Conservation (phyloP, 2,888 invertebrate species). For the Cryptocephalus primarius region DNA sequence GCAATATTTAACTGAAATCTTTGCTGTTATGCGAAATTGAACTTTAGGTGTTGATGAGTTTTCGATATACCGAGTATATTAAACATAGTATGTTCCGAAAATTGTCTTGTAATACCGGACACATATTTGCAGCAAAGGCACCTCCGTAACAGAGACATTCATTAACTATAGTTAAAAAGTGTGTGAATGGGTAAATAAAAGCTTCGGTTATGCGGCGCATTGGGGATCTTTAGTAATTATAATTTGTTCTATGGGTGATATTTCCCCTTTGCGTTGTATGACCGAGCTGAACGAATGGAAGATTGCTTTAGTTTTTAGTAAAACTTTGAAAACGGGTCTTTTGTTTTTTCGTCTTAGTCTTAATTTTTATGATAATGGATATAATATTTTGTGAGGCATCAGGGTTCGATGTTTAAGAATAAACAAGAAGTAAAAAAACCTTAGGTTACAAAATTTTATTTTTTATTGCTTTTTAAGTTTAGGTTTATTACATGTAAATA, state of each 20-base stretch:
- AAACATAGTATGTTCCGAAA: no score
- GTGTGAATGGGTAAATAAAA: constrained; percentile 4
- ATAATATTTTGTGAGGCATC: constrained; percentile 24
- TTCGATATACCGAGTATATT: no score
- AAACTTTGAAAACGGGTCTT: constrained; percentile 15
- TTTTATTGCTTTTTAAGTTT: constrained; percentile 16
- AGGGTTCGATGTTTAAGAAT: constrained; percentile 22
- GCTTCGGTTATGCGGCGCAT: not conserved
- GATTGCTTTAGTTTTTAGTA: constrained; percentile 5
- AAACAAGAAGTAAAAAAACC: constrained; percentile 6
- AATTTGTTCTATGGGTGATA: constrained; percentile 20
- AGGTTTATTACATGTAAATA: constrained; percentile 8
- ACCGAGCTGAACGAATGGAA: constrained; percentile 10
- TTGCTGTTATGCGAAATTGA: no score
- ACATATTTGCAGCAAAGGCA: no score
- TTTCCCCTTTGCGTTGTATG: constrained; percentile 12
- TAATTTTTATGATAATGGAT: constrained; percentile 7
- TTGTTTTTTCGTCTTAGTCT: constrained; percentile 9
- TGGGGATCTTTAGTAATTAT: constrained; percentile 15
- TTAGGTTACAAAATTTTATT: constrained; percentile 16
- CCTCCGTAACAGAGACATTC: no score
- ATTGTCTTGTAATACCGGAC: no score
- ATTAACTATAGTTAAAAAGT: constrained; percentile 1
- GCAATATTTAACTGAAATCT: not conserved
- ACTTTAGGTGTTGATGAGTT: no score